Base-by-base conservation (phyloP, 2,888 invertebrate genomes). In the Scaptomyza cyrtandrae region DNA sequence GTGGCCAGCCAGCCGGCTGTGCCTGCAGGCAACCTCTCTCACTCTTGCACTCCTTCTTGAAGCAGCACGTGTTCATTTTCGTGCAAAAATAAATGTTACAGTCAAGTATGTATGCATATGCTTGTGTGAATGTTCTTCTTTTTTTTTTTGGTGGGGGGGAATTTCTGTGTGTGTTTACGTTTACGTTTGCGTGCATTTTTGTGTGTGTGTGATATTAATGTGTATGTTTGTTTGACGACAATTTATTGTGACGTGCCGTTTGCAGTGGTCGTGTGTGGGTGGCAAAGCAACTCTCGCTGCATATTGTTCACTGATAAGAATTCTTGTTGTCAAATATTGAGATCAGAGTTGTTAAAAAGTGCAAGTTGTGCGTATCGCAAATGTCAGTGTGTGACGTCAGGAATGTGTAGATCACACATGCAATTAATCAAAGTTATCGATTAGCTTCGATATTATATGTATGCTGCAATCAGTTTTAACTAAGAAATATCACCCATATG, bases 31-130 rank as follows among this genome's bases (percentile, higher is more conserved):
- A 35, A 63, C 57, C 68, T 61, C 63, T 62, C 59, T 63, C 69
- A 29, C 70, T 56, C 50, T 63, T n/a, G 45, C 62, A 48, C 69
- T 80, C 59, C 68, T 73, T 52, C 57, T 45, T 56, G 27, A 54
- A 57, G 66, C 79, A 86, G 89, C 85, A 86, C 85, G 85, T 86
- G 85, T 87, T 86, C 79, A 78, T 75, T 88, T 86, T 87, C 67
- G 79, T 79, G 79, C 84, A 87, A 75, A 85, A 81, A 85, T 31
- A 39, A 37, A 37, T 88, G 35, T 76, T 80, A 70, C 76, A 59
- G 60, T 53, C 59, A 52, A 37, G 52, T 44, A 31, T 50, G 41
- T 33, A 39, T 41, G 16, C 16, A 10, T 16, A 41, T 16, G 5
- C 16, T 16, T 41, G 41, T 41, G 16, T 16, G 41, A 41, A 55